Conservation (phyloP, 2,113 vertebrate species). For the Paralichthys olivaceus region DNA sequence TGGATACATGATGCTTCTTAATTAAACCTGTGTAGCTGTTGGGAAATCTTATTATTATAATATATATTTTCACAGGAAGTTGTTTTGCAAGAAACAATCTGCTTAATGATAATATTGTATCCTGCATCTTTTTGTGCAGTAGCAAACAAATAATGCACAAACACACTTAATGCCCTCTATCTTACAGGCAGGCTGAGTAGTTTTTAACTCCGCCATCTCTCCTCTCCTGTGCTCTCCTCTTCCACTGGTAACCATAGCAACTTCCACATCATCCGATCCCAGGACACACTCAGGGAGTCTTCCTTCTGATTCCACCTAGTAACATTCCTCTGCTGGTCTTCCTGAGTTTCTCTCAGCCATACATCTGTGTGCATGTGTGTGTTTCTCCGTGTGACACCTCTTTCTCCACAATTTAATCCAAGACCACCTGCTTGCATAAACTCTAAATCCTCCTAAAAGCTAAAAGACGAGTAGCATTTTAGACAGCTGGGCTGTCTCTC, state of each 20-base stretch:
- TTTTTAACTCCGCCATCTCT: constrained; percentile 55
- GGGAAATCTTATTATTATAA: no score
- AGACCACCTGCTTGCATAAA: constrained; percentile 54
- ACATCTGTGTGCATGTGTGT: constrained; percentile 18
- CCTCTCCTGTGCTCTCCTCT: constrained; percentile 48
- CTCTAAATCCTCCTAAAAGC: constrained; percentile 49
- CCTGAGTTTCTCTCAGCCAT: constrained; percentile 16
- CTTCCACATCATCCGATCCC: constrained; percentile 67
- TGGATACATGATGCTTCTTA: no score
- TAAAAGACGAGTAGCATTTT: constrained; percentile 42
- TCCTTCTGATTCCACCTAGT: constrained; percentile 62
- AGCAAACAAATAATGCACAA: constrained; percentile 16
- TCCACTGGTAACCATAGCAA: constrained; percentile 75
- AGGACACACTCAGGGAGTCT: constrained; percentile 69
- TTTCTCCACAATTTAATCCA: constrained; percentile 49
- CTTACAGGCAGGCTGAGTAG: constrained; percentile 36
- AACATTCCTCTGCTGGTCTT: constrained; percentile 60
- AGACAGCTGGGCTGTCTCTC: constrained; percentile 42
- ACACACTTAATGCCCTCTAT: constrained; percentile 29
- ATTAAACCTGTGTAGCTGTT: no score
- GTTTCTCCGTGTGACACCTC: constrained; percentile 28
- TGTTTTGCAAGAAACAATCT: neutral
- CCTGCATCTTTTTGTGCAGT: constrained; percentile 3
- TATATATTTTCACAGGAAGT: neutral
- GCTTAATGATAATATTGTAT: neutral